Conservation (phyloP, 2,113 vertebrate genomes). For the Emydocephalus ijimae region DNA sequence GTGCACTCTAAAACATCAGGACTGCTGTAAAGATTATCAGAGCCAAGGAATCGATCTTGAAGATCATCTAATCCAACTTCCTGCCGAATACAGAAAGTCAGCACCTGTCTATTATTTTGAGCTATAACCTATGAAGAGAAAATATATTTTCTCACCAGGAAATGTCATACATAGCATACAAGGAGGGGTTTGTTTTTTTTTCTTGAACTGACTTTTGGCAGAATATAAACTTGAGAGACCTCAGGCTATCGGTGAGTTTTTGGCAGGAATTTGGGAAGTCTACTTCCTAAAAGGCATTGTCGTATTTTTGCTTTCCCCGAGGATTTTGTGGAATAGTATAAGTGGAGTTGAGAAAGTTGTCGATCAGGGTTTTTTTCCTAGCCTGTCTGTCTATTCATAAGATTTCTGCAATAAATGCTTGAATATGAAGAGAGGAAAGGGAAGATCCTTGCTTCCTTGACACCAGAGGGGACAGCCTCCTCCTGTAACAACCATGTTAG, state of each 20-base stretch:
- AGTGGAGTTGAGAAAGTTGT: background rate
- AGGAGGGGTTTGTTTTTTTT: background rate
- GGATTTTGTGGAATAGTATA: background rate
- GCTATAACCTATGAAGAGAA: background rate
- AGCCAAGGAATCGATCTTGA: background rate
- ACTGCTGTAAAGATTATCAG: background rate
- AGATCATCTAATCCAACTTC: background rate
- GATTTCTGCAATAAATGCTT: background rate
- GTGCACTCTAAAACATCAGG: background rate
- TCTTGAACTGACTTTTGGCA: background rate
- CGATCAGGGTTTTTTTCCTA: background rate
- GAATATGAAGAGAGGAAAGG: slow-evolving; percentile 36
- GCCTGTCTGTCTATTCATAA: background rate
- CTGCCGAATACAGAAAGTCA: background rate
- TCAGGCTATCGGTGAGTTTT: background rate
- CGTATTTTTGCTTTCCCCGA: background rate
- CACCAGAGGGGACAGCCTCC: background rate
- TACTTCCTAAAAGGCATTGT: no score
- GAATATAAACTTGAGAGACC: background rate
- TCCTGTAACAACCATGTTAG: background rate
- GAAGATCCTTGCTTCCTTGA: background rate
- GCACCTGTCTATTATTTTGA: background rate
- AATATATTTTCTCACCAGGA: background rate
- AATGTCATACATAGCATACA: background rate
- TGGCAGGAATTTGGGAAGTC: background rate